Evolutionary conservation across 2,888 invertebrate genomes (phyloP).

Genomic region (Aspidapion aeneum): DNA sequence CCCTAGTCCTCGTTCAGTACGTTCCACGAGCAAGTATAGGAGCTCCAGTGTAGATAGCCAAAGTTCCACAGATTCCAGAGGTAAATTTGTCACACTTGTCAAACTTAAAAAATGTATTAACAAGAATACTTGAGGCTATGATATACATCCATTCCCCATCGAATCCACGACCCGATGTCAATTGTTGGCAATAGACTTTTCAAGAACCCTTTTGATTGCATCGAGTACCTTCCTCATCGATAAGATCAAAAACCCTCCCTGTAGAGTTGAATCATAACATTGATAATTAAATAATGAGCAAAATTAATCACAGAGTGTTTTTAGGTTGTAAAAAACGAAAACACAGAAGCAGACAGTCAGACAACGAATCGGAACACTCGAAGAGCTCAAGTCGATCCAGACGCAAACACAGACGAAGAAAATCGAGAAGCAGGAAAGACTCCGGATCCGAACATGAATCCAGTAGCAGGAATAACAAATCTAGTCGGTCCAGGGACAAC

Average conservation of each 20-base stretch:
- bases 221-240: too few species aligned
- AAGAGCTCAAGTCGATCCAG: slow-evolving; percentile 80
- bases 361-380: slow-evolving; percentile 87
- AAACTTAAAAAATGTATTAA: too few species aligned
- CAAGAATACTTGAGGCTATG: too few species aligned
- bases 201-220: too few species aligned
- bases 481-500: slow-evolving; percentile 27
- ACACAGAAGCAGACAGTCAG: slow-evolving; percentile 81
- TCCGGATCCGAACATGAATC: slow-evolving; percentile 72
- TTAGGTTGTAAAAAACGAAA: slow-evolving; percentile 70
- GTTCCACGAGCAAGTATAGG: slow-evolving; percentile 66
- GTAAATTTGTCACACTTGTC: too few species aligned
- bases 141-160: too few species aligned
- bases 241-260: too few species aligned
- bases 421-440: slow-evolving; percentile 69
- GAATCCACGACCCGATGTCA: too few species aligned
- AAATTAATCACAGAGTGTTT: too few species aligned
- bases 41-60: slow-evolving; percentile 87
- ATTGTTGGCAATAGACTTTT: too few species aligned
- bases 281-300: too few species aligned
- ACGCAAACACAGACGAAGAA: slow-evolving; percentile 69
- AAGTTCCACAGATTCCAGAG: slow-evolving; percentile 81
- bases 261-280: too few species aligned
- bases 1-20: slow-evolving; percentile 77
- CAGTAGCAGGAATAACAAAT: slow-evolving; percentile 42